phyloP scores from a whole-genome alignment of 2,888 invertebrate species.

The Lasioglossum pauxillum region DNA sequence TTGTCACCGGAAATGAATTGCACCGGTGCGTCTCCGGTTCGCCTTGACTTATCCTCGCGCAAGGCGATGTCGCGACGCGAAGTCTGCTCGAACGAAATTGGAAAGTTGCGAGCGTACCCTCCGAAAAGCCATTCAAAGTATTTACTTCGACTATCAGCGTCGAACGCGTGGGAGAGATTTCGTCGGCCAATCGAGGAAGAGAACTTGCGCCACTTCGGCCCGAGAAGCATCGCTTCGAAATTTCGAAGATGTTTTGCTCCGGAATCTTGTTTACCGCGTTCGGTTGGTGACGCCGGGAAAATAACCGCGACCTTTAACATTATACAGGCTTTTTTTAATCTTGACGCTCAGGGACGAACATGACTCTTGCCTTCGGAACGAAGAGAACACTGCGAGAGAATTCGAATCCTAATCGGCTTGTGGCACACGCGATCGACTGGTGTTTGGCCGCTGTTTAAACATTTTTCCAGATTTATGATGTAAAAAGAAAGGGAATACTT shows the following conservation, averaged over 20 bases:
- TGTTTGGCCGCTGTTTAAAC: too few species aligned
- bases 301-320: not conserved
- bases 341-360: not conserved
- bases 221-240: not conserved
- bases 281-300: not conserved
- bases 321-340: not conserved
- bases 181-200: not conserved
- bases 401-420: not conserved
- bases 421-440: too few species aligned
- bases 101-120: not conserved
- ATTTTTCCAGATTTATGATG: too few species aligned
- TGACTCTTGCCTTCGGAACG: not conserved
- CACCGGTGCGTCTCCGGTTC: not conserved
- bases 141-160: not conserved
- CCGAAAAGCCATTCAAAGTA: not conserved
- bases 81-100: not conserved
- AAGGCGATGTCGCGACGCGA: not conserved
- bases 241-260: not conserved
- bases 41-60: not conserved
- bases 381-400: not conserved
- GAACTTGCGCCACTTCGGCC: not conserved
- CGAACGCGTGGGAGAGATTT: not conserved
- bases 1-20: constrained; percentile 33
- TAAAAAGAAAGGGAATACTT: not conserved
- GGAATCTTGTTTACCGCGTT: not conserved